phyloP scores from a whole-genome alignment of 2,888 invertebrate genomes.

The Drosophila mettleri region DNA sequence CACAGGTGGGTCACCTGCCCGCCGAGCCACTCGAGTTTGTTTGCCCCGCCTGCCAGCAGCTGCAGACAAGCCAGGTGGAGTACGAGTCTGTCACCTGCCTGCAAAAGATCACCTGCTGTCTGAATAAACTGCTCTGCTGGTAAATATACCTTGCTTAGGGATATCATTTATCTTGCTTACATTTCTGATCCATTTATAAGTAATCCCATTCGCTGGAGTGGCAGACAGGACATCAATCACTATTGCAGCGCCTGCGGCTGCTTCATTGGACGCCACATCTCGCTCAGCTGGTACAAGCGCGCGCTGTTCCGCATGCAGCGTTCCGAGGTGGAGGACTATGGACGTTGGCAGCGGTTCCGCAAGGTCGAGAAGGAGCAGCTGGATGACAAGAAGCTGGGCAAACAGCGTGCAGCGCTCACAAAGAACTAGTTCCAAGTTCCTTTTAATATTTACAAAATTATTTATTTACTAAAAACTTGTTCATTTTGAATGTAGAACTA shows the following conservation, averaged over 20 bases:
- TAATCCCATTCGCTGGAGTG: constrained; percentile 79
- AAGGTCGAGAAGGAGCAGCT: constrained; percentile 76
- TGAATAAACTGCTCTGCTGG: constrained; percentile 81
- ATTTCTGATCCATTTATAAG: no score
- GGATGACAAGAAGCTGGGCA: constrained; percentile 72
- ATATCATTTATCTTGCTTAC: not conserved
- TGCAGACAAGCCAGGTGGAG: constrained; percentile 62
- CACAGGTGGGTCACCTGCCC: constrained; percentile 76
- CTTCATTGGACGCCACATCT: constrained; percentile 81
- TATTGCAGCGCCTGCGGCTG: constrained; percentile 83
- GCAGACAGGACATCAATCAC: constrained; percentile 82
- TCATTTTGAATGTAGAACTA: not conserved
- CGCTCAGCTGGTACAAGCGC: constrained; percentile 82
- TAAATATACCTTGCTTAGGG: constrained; percentile 36
- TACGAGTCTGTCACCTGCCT: constrained; percentile 68
- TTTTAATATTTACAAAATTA: not conserved
- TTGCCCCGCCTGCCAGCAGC: constrained; percentile 77
- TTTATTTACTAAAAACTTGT: not conserved
- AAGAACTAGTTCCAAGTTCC: constrained; percentile 10
- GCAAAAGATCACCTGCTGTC: constrained; percentile 66
- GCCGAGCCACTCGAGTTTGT: constrained; percentile 68
- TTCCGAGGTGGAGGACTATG: constrained; percentile 71
- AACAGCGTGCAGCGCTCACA: constrained; percentile 52
- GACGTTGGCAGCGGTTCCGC: constrained; percentile 74
- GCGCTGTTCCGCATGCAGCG: constrained; percentile 78